phyloP scores from a whole-genome alignment of 2,113 vertebrate genomes.

The Prunella fulvescens region DNA sequence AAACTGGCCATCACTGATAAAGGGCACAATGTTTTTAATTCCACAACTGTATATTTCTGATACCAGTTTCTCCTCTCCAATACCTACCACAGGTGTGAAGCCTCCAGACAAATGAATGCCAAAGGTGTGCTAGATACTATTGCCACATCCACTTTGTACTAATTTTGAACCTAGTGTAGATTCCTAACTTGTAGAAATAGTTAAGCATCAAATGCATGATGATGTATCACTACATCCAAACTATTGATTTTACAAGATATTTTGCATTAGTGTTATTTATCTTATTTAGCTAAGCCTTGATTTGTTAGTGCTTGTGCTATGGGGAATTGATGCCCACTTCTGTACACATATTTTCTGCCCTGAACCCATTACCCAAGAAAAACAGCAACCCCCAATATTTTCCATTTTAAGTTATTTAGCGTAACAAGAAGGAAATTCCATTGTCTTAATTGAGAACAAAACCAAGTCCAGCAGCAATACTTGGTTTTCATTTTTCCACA shows the following conservation, averaged over 20 bases:
- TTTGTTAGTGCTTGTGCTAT: neutral
- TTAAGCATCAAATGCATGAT: conserved; percentile 25
- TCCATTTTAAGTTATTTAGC: neutral
- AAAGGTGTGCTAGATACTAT: neutral
- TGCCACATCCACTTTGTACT: neutral
- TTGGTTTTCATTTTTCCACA: neutral
- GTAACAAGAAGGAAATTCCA: neutral
- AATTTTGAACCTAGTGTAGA: neutral
- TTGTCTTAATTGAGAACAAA: neutral
- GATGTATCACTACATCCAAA: neutral
- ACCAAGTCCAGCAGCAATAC: neutral
- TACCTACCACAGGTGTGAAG: neutral
- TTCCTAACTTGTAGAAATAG: conserved; percentile 34
- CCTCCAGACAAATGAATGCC: neutral
- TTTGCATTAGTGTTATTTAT: neutral
- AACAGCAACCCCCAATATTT: neutral
- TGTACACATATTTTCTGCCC: neutral
- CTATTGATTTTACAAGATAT: neutral
- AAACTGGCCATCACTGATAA: neutral
- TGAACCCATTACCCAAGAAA: neutral
- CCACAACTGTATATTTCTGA: neutral
- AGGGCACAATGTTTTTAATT: neutral
- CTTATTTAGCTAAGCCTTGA: neutral
- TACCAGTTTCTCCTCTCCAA: neutral
- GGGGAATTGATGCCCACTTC: neutral